These are phyloP conservation scores for Astropecten irregularis DNA, from an alignment of 53 echinoderm and acorn worm genomes.

Conservation along the genomic window DNA sequence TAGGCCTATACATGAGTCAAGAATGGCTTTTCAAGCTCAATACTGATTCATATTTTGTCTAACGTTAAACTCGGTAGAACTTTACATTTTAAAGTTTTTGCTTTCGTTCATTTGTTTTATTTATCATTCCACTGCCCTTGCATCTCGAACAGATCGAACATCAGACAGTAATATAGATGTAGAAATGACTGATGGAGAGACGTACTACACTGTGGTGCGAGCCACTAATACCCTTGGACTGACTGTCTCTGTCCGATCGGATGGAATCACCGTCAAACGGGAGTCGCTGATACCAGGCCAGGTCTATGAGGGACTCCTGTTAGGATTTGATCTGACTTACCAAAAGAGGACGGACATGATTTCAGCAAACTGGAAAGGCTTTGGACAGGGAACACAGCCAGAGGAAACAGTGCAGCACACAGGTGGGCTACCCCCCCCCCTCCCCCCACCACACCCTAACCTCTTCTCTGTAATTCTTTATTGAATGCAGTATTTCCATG, in stretches of 20 bases:
- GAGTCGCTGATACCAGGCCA: slow-evolving; percentile 63
- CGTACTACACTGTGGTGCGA: slow-evolving; percentile 56
- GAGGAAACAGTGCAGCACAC: background rate
- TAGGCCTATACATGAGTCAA: too few relatives aligned
- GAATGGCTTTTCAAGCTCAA: background rate
- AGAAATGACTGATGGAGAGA: slow-evolving; percentile 50
- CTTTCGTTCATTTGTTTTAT: too few relatives aligned
- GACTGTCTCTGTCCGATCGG: slow-evolving; percentile 34
- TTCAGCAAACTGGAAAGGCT: slow-evolving; percentile 56
- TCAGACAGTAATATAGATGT: slow-evolving; percentile 11
- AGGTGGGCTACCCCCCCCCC: too few relatives aligned
- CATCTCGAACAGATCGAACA: background rate
- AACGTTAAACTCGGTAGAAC: too few relatives aligned
- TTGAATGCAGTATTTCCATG: too few relatives aligned
- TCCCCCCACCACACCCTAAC: too few relatives aligned
- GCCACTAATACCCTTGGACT: slow-evolving; percentile 55
- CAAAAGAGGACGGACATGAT: slow-evolving; percentile 40
- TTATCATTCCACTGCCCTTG: background rate
- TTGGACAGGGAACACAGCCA: slow-evolving; percentile 32
- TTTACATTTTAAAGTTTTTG: too few relatives aligned
- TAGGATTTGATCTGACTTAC: slow-evolving; percentile 57
- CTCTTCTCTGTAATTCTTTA: too few relatives aligned
- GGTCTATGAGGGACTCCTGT: slow-evolving; percentile 59
- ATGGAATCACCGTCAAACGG: slow-evolving; percentile 57
- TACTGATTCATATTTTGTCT: background rate